phyloP scores from a whole-genome alignment of 2,113 vertebrate species.

The Ceyx margarethae region DNA sequence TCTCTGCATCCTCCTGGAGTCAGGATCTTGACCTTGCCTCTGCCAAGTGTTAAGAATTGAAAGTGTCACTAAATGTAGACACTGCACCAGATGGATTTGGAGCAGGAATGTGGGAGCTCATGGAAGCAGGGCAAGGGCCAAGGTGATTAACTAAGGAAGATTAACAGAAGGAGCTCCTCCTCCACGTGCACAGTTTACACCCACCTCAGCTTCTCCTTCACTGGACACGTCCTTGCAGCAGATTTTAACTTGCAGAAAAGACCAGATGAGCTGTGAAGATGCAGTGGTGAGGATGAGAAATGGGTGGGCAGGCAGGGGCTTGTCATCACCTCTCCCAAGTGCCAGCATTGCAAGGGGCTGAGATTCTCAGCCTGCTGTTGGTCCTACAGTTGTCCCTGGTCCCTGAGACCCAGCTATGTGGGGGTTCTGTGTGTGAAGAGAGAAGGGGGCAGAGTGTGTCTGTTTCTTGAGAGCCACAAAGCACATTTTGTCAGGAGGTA shows the following conservation, averaged over 20 bases:
- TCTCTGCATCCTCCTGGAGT: neutral
- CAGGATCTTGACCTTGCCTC: neutral
- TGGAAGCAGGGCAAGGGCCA: neutral
- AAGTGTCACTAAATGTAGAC: neutral
- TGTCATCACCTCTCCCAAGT: neutral
- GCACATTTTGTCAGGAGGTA: neutral
- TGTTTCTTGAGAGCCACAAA: neutral
- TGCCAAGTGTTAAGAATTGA: neutral
- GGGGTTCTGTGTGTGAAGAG: neutral
- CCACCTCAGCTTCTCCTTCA: neutral
- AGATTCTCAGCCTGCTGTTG: neutral
- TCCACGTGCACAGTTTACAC: neutral
- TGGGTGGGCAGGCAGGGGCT: neutral
- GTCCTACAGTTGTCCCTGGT: neutral
- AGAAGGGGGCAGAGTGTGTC: neutral
- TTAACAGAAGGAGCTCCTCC: neutral
- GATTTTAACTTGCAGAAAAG: neutral
- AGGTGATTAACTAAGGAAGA: neutral
- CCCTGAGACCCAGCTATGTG: neutral
- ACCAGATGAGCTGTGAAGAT: neutral
- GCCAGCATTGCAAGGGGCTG: neutral
- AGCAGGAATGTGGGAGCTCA: neutral
- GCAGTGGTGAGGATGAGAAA: neutral
- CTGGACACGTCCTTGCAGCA: neutral
- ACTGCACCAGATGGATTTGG: fast-evolving